Base-by-base conservation (phyloP, 2,797 vertebrate genomes). In the Hapalemur alaotrensis region DNA sequence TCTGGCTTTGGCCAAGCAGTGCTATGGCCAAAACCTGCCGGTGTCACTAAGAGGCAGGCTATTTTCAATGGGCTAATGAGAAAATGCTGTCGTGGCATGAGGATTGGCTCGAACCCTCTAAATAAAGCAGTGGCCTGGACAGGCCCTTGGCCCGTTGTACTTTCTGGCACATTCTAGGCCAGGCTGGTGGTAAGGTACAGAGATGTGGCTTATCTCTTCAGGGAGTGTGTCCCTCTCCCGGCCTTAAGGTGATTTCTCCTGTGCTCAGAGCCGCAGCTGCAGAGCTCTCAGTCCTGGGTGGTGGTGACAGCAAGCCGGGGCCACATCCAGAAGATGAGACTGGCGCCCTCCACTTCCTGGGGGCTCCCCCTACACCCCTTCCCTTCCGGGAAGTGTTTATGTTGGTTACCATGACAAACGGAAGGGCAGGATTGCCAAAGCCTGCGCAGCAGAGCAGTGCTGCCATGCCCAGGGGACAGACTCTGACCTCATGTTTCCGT, bases 81-180 rank as follows among this genome's bases (percentile, higher is more conserved):
- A 63, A 91, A 87, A 46, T 81, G 32, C 28, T 72, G 0, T 9
- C 2, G 5, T 14, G 38, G 57, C 63, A 5, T 5, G 59, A 1
- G 2, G 30, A 38, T 14, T 22, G 72, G 22, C n/a, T 83, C 10
- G 7, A 15, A 22, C 70, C 57, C 59, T 89, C 30, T 28, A 15
- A 43, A 52, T 35, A 15, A 43, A 65, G 61, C 9, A 1, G 7
- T 17, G 28, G 81, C 72, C 59, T 54, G 13, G 80, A 25, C 7
- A 32, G 59, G 63, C 57, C 9, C 35, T 38, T 78, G 98, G 48
- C 72, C 73, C 23, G 46, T 54, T 57, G 11, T 28, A 38, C 61
- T 50, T n/a, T 1, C 4, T 9, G 48, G 30, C 87, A 48, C 30
- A 1, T 61, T 57, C 18, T 23, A 43, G 59, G 59, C 6, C 38